Evolutionary conservation across 64 coral and sea anemone species (phyloP).

Genomic region (Montipora cactus): DNA sequence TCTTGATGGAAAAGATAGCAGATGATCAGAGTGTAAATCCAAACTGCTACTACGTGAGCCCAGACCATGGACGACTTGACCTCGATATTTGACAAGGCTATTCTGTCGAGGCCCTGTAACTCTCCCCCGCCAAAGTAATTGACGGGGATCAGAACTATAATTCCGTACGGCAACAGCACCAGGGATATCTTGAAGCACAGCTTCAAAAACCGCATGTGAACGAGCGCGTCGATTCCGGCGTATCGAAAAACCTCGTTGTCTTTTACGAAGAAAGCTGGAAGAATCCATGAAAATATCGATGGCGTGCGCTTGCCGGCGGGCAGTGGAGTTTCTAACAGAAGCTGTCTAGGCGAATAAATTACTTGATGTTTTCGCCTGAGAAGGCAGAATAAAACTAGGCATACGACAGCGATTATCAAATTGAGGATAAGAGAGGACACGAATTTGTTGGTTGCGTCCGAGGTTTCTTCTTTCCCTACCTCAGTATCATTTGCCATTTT

Average conservation of each 20-base stretch:
- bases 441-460: slow-evolving; percentile 70
- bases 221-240: slow-evolving; percentile 90
- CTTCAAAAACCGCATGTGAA: slow-evolving; percentile 89
- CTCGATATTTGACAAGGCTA: slow-evolving; percentile 75
- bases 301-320: slow-evolving; percentile 73
- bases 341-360: slow-evolving; percentile 80
- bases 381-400: slow-evolving; percentile 81
- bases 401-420: slow-evolving; percentile 64
- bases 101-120: slow-evolving; percentile 61
- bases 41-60: slow-evolving; percentile 90
- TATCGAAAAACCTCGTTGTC: slow-evolving; percentile 88
- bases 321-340: slow-evolving; percentile 79
- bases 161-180: slow-evolving; percentile 84
- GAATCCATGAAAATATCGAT: slow-evolving; percentile 88
- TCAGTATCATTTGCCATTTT: slow-evolving; percentile 25
- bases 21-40: slow-evolving; percentile 83
- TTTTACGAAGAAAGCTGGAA: slow-evolving; percentile 85
- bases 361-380: slow-evolving; percentile 70
- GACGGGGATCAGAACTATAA: slow-evolving; percentile 84
- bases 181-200: slow-evolving; percentile 93
- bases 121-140: slow-evolving; percentile 81
- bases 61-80: slow-evolving; percentile 75
- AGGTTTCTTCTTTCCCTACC: neutral
- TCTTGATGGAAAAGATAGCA: slow-evolving; percentile 88
- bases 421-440: slow-evolving; percentile 80